Percentiles rank a stretch among this genome's conserved stretches.
These are phyloP conservation scores for Pseudois nayaur DNA, from an alignment of 2,113 vertebrate genomes.

Conservation along the genomic window DNA sequence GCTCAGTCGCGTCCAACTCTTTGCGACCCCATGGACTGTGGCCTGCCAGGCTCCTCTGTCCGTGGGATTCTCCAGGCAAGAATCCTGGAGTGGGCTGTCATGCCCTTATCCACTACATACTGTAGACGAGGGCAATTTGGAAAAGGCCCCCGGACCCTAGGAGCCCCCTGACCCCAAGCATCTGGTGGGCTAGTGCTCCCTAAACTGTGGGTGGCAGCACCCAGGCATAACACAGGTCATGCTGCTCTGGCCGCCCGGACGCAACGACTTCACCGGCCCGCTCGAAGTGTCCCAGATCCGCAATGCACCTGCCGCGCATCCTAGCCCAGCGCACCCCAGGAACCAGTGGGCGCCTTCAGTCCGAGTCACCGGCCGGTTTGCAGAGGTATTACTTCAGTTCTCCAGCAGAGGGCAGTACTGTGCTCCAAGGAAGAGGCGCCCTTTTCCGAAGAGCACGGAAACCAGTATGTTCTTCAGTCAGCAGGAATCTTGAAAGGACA, in stretches of 20 bases:
- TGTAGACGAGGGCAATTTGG: neutral
- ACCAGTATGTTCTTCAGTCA: rapidly evolving
- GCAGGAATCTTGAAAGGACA: neutral
- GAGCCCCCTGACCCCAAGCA: rapidly evolving
- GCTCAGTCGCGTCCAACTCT: neutral
- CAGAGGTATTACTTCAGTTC: neutral
- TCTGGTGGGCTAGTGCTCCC: rapidly evolving
- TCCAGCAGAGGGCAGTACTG: constrained; percentile 50
- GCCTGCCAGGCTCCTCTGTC: neutral
- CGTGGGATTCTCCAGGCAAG: neutral
- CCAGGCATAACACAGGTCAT: neutral
- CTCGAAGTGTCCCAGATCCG: neutral
- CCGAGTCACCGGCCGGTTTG: rapidly evolving
- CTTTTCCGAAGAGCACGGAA: neutral
- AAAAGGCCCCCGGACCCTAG: neutral
- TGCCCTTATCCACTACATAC: neutral
- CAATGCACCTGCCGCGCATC: neutral
- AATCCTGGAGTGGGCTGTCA: neutral
- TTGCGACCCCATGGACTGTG: neutral
- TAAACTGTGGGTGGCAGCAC: neutral
- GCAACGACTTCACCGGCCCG: neutral
- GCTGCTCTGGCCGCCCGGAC: rapidly evolving
- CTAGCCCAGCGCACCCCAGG: rapidly evolving
- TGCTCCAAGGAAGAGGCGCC: too few relatives aligned
- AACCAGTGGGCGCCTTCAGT: neutral